Evolutionary conservation across 2,113 vertebrate genomes (phyloP).

Genomic region (Heliornis fulica): DNA sequence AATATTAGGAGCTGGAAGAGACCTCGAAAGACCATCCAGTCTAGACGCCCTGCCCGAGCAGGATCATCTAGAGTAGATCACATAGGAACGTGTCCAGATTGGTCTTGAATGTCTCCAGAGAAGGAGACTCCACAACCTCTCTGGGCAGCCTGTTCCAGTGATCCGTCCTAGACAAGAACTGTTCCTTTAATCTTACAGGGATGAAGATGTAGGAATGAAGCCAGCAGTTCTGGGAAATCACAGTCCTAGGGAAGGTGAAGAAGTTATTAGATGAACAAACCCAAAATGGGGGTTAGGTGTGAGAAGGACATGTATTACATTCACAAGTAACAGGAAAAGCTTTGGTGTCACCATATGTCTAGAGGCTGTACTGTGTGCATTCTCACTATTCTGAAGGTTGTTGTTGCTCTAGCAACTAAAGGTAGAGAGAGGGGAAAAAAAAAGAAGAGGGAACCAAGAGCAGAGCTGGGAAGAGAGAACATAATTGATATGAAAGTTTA

Average conservation of each 20-base stretch:
- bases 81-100: too few relatives aligned
- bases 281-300: not conserved
- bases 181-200: not conserved
- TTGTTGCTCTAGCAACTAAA: conserved; percentile 2
- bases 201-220: not conserved
- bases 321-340: not conserved
- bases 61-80: too few relatives aligned
- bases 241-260: not conserved
- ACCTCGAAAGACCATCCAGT: too few relatives aligned
- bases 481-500: not conserved
- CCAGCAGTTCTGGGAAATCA: not conserved
- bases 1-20: too few relatives aligned
- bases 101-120: too few relatives aligned
- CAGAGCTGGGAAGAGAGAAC: not conserved
- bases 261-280: not conserved
- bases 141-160: too few relatives aligned
- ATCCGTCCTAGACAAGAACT: not conserved
- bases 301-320: not conserved
- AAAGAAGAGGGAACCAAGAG: not conserved
- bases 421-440: not conserved
- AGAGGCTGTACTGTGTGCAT: not conserved
- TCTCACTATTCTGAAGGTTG: not conserved
- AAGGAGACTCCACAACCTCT: too few relatives aligned
- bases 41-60: too few relatives aligned
- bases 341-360: not conserved